Percentiles rank a stretch among this genome's conserved stretches.
These are phyloP conservation scores for Lates calcarifer DNA, from an alignment of 2,113 vertebrate genomes.

Conservation along the genomic window DNA sequence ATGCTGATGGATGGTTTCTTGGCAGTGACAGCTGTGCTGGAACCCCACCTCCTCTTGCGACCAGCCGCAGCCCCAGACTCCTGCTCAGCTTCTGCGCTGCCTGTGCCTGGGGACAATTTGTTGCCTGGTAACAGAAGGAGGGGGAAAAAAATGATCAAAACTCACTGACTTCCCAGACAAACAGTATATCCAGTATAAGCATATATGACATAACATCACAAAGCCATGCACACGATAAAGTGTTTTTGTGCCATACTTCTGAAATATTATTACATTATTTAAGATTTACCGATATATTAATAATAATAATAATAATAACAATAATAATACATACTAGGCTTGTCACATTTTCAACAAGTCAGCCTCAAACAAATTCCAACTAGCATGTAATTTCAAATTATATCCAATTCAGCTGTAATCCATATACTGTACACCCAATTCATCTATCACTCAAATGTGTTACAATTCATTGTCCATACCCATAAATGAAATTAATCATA, in stretches of 20 bases:
- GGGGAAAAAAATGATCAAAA: not conserved
- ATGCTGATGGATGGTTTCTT: constrained; percentile 95
- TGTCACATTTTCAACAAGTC: no score
- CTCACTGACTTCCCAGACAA: not conserved
- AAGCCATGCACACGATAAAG: no score
- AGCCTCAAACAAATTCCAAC: no score
- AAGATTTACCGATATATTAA: no score
- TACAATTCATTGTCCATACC: no score
- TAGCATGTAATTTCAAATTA: not conserved
- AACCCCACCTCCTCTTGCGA: constrained; percentile 92
- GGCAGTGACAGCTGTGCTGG: constrained; percentile 90
- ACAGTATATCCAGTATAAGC: not conserved
- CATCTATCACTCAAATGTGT: no score
- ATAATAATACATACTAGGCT: no score
- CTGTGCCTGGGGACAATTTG: constrained; percentile 78
- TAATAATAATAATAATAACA: no score
- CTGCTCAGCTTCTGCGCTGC: constrained; percentile 80
- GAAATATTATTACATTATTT: no score
- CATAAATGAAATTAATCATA: not conserved
- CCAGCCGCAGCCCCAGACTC: constrained; percentile 82
- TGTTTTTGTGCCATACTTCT: not conserved
- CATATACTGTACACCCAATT: no score
- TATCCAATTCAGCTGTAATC: not conserved
- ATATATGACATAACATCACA: no score
- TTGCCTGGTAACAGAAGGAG: constrained; percentile 64